These are phyloP conservation scores for Melanchra persicariae DNA, from an alignment of 2,888 invertebrate species.

Conservation along the genomic window DNA sequence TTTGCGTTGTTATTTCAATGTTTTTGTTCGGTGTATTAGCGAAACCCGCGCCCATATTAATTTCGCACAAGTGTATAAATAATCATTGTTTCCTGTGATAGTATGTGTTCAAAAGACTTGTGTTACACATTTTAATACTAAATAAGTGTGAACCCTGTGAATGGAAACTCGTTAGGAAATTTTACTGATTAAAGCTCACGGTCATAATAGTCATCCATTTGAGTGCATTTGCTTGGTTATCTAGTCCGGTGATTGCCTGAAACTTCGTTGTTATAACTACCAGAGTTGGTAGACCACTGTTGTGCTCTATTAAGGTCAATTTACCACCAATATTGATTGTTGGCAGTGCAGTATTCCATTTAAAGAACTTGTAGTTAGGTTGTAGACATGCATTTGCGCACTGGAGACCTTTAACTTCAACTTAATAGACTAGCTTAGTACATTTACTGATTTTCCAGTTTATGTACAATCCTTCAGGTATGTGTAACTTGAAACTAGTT, in stretches of 20 bases:
- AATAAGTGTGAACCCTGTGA: constrained; percentile 1
- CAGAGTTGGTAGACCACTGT: neutral
- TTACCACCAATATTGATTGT: constrained; percentile 7
- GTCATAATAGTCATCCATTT: constrained; percentile 4
- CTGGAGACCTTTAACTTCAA: constrained; percentile 1
- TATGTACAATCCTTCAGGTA: too few relatives aligned
- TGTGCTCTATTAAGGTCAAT: neutral
- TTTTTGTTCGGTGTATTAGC: constrained; percentile 43
- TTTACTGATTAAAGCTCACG: neutral
- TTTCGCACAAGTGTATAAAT: constrained; percentile 51
- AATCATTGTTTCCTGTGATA: constrained; percentile 37
- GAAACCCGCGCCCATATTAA: constrained; percentile 57
- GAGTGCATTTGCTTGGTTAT: constrained; percentile 31
- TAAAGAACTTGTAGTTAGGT: neutral
- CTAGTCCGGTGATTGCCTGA: constrained; percentile 21
- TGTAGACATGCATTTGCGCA: constrained; percentile 36
- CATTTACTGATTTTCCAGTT: too few relatives aligned
- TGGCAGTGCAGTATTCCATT: neutral
- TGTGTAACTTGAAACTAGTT: too few relatives aligned
- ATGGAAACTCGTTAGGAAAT: neutral
- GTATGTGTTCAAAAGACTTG: constrained; percentile 7
- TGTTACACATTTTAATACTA: neutral
- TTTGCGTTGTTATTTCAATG: constrained; percentile 57
- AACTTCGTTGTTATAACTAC: neutral
- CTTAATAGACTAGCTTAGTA: too few relatives aligned